These are phyloP conservation scores for Drosophila serrata DNA, from an alignment of 1,140 invertebrate genomes.

Conservation along the genomic window DNA sequence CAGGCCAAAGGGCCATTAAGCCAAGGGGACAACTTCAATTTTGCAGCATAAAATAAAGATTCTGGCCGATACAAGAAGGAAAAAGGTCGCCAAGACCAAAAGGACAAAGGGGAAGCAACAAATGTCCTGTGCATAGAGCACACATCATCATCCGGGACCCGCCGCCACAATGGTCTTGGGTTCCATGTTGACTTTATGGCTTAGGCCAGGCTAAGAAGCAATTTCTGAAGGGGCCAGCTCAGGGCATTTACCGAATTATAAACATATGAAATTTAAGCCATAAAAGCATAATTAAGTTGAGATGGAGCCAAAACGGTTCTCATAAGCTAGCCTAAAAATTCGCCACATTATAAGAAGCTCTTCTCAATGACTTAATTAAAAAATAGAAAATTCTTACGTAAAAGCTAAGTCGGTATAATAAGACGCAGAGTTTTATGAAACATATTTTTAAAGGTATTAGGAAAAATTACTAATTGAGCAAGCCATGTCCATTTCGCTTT, in stretches of 20 bases:
- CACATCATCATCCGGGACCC: constrained; percentile 43
- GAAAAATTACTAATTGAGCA: no score
- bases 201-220: constrained; percentile 48
- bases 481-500: no score
- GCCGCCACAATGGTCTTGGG: constrained; percentile 32
- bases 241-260: constrained; percentile 42
- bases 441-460: no score
- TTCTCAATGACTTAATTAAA: not conserved
- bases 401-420: no score
- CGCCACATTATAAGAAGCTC: not conserved
- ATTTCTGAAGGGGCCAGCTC: constrained; percentile 37
- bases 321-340: not conserved
- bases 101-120: constrained; percentile 52
- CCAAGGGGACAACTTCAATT: constrained; percentile 58
- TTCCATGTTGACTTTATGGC: constrained; percentile 51
- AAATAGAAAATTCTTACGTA: not conserved
- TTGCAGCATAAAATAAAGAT: constrained; percentile 59
- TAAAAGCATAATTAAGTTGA: constrained; percentile 48
- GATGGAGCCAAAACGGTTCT: not conserved
- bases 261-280: constrained; percentile 42
- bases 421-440: not conserved
- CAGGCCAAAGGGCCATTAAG: constrained; percentile 47
- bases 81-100: constrained; percentile 57
- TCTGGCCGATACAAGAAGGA: constrained; percentile 48
- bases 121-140: constrained; percentile 51